Base-by-base conservation (phyloP, 2,888 invertebrate genomes). In the Zaprionus bogoriensis region DNA sequence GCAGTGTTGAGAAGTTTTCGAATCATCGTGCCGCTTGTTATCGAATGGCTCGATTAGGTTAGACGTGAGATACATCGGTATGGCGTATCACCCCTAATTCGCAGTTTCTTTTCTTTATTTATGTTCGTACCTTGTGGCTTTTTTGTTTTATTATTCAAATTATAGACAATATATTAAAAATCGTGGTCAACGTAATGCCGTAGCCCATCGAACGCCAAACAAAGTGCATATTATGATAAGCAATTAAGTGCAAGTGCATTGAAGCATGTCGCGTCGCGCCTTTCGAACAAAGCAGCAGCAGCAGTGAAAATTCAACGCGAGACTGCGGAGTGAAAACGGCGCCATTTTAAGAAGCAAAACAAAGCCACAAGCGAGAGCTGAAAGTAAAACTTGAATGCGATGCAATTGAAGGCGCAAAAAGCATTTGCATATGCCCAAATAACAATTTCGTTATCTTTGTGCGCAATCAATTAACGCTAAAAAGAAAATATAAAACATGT, bases 331-430 rank as follows among this genome's bases (percentile, higher is more conserved):
- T 88, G 84, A 83, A 89, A 90, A 89, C 90, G 89, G 90, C 89
- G 89, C 89, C 89, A 90, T 90, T 90, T 90, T 90, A 88, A 88
- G 88, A 90, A 90, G 82, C 87, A 82, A 80, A 88, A 88, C 86
- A 86, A 69, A 85, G 77, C 81, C 77, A 80, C 60, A 67, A 73
- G 72, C 58, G 65, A 66, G 63, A 58, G 55, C 64, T 65, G 75
- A 53, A 59, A 52, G 45, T 41, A 55, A 64, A 70, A 74, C 73
- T 75, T 72, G 66, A 83, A 76, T 82, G 86, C 86, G 64, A 87
- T 83, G 83, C 64, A 67, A 59, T 54, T 79, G 59, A 81, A 61
- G 63, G 57, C 69, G 66, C 75, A 79, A 79, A 83, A 50, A 42
- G n/a, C 50, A 72, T 75, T 60, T 74, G 64, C 71, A 70, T 75